Base-by-base conservation (phyloP, 1,140 invertebrate species). In the Pectinophora gossypiella region DNA sequence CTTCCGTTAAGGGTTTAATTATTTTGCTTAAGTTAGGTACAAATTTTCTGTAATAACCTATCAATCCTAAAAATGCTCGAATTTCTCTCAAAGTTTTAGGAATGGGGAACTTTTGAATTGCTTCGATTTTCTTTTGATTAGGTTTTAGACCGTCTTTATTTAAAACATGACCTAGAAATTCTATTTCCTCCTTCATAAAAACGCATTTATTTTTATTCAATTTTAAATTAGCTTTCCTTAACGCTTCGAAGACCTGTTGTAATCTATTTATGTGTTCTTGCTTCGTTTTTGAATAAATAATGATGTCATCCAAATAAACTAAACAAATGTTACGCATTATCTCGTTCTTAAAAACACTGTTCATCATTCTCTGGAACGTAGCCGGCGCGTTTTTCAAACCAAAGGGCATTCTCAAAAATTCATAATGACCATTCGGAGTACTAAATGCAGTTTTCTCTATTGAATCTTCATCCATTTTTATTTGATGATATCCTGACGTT, bases 401-500 rank as follows among this genome's bases (percentile, higher is more conserved):
- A n/a, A n/a, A n/a, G n/a, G n/a, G n/a, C n/a, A n/a, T n/a, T n/a
- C n/a, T n/a, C n/a, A n/a, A n/a, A n/a, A n/a, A n/a, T n/a, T n/a
- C 50, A 42, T 38, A 81, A 35, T 75, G 71, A 10, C 42, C 51
- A 44, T 36, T 15, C 12, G 59, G 48, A 0, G 70, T 72, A n/a
- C 70, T 71, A 48, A 89, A 89, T 1, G 85, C 87, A 4, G 89
- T 90, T 61, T 61, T n/a, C 64, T 7, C 86, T 76, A 61, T 85
- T 77, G 59, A 12, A 23, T 59, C 32, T 20, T 59, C 45, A 0
- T 73, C 61, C 2, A 89, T 55, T 7, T 54, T 36, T 9, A 89
- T 68, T 54, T 90, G 87, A 67, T 78, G 80, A 54, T 81, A 90
- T 0, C 88, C 88, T 19, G 55, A 72, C 0, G 56, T 59, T 15